Percentiles rank a stretch among this genome's conserved stretches.
Conservation (phyloP, 2,888 invertebrate genomes). For the Brachyopa scutellaris region DNA sequence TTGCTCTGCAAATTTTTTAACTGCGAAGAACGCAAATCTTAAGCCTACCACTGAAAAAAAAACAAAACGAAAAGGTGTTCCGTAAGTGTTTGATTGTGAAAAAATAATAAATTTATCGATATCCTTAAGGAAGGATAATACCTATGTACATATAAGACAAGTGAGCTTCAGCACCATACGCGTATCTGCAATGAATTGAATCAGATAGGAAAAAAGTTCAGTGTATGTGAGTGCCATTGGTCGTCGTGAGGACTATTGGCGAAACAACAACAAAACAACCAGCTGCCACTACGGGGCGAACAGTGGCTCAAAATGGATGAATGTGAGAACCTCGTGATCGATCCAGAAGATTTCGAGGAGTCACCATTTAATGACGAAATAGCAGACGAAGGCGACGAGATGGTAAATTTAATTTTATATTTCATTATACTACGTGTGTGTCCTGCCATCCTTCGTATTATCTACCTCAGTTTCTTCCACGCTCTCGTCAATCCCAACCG, state of each 20-base stretch:
- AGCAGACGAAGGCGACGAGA: constrained; percentile 72
- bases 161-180: constrained; percentile 6
- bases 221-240: constrained; percentile 51
- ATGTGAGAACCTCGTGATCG: constrained; percentile 82
- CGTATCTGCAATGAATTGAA: constrained; percentile 57
- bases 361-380: constrained; percentile 74
- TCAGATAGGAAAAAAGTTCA: constrained; percentile 60
- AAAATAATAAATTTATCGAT: constrained; percentile 28
- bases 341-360: constrained; percentile 80
- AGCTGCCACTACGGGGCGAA: constrained; percentile 70
- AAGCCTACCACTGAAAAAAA: neutral
- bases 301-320: constrained; percentile 81
- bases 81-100: constrained; percentile 22
- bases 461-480: neutral
- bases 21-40: constrained; percentile 56
- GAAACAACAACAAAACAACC: constrained; percentile 71
- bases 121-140: constrained; percentile 45
- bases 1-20: constrained; percentile 34
- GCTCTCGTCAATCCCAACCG: neutral
- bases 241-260: constrained; percentile 52
- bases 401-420: constrained; percentile 70
- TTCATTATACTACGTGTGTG: constrained; percentile 12
- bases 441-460: constrained; percentile 2
- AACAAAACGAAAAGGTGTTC: constrained; percentile 1
- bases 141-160: constrained; percentile 26